A percentile compares a stretch with the other conserved stretches of the same genome.
Evolutionary conservation across 2,888 invertebrate species (phyloP).

Genomic region (Noctua janthina): DNA sequence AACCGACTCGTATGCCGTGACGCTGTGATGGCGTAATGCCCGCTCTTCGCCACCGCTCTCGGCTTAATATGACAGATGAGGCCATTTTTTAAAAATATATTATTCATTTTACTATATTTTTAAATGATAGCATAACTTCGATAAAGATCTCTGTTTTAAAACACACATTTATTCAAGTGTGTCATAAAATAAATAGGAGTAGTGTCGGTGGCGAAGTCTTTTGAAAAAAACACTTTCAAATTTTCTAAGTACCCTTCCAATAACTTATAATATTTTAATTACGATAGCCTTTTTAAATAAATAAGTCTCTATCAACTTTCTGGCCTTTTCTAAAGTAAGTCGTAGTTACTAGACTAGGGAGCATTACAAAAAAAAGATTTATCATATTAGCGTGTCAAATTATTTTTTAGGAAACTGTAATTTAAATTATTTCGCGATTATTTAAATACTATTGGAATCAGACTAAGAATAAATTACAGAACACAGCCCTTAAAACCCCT

Average conservation of each 20-base stretch:
- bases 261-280: too few species aligned
- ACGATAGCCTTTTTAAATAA: background rate
- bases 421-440: background rate
- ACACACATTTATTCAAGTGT: background rate
- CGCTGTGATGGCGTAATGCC: too few species aligned
- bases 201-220: background rate
- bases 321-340: background rate
- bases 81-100: background rate
- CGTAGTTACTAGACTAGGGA: background rate
- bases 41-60: too few species aligned
- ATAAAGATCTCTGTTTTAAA: background rate
- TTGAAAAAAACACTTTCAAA: background rate
- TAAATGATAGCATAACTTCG: background rate
- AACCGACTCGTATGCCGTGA: too few species aligned
- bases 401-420: background rate
- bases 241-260: background rate
- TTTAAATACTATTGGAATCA: background rate
- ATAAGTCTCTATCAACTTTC: background rate
- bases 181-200: background rate
- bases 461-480: background rate
- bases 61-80: background rate
- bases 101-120: background rate
- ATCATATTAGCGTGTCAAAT: background rate
- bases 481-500: background rate
- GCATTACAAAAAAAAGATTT: background rate